A percentile compares a stretch with the other conserved stretches of the same genome.
Evolutionary conservation across 2,888 invertebrate genomes (phyloP).

Genomic region (Psococerastis gibbosa): DNA sequence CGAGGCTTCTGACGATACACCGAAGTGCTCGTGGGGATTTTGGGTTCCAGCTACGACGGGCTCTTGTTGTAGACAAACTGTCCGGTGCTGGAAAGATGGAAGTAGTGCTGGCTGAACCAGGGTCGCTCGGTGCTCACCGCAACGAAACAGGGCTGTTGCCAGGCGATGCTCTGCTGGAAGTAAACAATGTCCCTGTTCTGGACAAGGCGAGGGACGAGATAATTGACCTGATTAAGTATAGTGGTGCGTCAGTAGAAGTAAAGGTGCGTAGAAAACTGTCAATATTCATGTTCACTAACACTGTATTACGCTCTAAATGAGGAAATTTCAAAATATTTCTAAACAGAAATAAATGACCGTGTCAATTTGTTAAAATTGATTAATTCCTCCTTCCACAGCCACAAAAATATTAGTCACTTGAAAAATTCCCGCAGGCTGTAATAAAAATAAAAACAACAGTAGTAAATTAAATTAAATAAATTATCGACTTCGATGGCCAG

Average conservation of each 20-base stretch:
- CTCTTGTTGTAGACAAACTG: constrained; percentile 44
- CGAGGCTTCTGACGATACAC: constrained; percentile 55
- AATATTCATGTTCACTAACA: too few relatives aligned
- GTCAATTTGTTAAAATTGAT: too few relatives aligned
- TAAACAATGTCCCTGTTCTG: constrained; percentile 71
- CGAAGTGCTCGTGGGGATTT: constrained; percentile 76
- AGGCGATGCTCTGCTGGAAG: constrained; percentile 85
- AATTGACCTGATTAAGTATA: constrained; percentile 80
- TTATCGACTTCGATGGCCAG: too few relatives aligned
- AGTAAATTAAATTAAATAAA: too few relatives aligned
- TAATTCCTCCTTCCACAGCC: too few relatives aligned
- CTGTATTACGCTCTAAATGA: too few relatives aligned
- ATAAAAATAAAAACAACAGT: too few relatives aligned
- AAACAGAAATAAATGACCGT: too few relatives aligned
- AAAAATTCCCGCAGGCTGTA: too few relatives aligned
- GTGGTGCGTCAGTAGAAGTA: constrained; percentile 60
- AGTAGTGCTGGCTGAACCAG: constrained; percentile 82
- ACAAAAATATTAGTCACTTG: too few relatives aligned
- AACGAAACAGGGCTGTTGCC: constrained; percentile 70
- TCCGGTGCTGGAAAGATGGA: constrained; percentile 37
- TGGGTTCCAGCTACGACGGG: constrained; percentile 80
- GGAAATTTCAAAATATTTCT: too few relatives aligned
- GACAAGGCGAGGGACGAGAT: constrained; percentile 75
- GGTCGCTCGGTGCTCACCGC: constrained; percentile 43
- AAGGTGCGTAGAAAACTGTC: constrained; percentile 59